phyloP scores from a whole-genome alignment of 2,797 vertebrate species.

The Protonibea diacanthus region DNA sequence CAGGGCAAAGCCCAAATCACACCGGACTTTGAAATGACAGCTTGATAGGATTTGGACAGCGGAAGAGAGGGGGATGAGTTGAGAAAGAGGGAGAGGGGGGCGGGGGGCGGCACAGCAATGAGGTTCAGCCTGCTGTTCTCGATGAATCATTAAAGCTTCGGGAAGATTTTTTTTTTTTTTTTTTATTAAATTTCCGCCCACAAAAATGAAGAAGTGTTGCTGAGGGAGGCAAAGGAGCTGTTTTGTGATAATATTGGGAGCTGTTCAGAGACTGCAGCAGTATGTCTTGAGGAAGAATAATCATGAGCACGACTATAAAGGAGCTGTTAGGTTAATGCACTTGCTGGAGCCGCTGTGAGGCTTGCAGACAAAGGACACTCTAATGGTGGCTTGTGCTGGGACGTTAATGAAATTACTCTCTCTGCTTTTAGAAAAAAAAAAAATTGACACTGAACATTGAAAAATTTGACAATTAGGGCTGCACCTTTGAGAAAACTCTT shows the following conservation, averaged over 20 bases:
- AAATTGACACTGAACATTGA: slow-evolving; percentile 7
- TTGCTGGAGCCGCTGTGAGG: slow-evolving; percentile 44
- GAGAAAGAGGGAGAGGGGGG: slow-evolving; percentile 1
- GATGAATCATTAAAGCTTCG: slow-evolving; percentile 60
- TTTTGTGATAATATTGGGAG: slow-evolving; percentile 38
- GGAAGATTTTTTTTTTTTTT: slow-evolving; percentile 35
- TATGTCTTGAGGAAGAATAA: slow-evolving; percentile 40
- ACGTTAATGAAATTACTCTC: slow-evolving; percentile 62
- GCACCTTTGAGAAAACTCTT: slow-evolving; percentile 28
- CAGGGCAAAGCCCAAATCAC: slow-evolving; percentile 79
- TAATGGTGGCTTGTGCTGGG: slow-evolving; percentile 43
- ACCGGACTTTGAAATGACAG: slow-evolving; percentile 80
- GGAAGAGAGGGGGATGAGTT: slow-evolving; percentile 29
- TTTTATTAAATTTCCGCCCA: slow-evolving; percentile 60
- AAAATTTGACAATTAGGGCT: slow-evolving; percentile 13
- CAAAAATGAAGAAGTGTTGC: slow-evolving; percentile 40
- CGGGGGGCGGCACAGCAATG: slow-evolving; percentile 7
- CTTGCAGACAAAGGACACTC: slow-evolving; percentile 61
- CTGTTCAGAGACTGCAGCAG: slow-evolving; percentile 37
- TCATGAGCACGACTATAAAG: slow-evolving; percentile 14
- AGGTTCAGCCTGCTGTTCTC: slow-evolving; percentile 64
- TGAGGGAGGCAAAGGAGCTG: slow-evolving; percentile 37
- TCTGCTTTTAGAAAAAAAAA: slow-evolving; percentile 54
- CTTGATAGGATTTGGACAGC: slow-evolving; percentile 79
- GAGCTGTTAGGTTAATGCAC: slow-evolving; percentile 69